Conservation (phyloP, 2,888 invertebrate species). For the Dinocampus coccinellae region DNA sequence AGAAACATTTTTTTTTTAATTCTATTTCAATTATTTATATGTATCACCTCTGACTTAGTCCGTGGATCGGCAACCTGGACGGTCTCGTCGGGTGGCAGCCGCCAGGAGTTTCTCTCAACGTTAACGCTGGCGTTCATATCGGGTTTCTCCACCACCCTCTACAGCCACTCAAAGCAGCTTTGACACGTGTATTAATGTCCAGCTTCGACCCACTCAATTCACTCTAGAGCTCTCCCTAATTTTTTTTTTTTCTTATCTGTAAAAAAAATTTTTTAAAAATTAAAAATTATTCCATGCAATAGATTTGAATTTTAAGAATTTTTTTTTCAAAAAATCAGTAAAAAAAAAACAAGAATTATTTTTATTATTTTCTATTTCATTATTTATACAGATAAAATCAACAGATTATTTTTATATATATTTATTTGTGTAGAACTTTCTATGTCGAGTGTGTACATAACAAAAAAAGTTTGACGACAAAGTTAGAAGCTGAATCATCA, state of each 20-base stretch:
- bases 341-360: too few relatives aligned
- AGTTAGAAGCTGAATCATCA: slow-evolving; percentile 33
- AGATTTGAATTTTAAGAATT: too few relatives aligned
- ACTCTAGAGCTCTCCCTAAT: slow-evolving; percentile 1
- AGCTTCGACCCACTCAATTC: slow-evolving; percentile 7
- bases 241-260: too few relatives aligned
- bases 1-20: not conserved
- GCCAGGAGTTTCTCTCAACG: slow-evolving; percentile 91
- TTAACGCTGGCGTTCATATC: slow-evolving; percentile 92
- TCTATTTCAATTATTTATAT: slow-evolving; percentile 33
- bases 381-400: too few relatives aligned
- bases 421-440: not conserved
- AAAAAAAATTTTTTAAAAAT: too few relatives aligned
- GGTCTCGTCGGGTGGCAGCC: slow-evolving; percentile 92
- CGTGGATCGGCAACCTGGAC: slow-evolving; percentile 91
- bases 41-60: slow-evolving; percentile 79
- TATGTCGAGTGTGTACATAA: not conserved
- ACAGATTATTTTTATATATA: not conserved
- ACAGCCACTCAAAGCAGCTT: slow-evolving; percentile 11
- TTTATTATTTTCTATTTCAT: too few relatives aligned
- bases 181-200: slow-evolving; percentile 15
- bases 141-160: slow-evolving; percentile 50
- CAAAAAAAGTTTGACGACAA: slow-evolving; percentile 24
- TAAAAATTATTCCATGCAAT: too few relatives aligned
- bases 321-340: too few relatives aligned